Percentiles rank a stretch among this genome's conserved stretches.
Evolutionary conservation across 2,113 vertebrate species (phyloP).

Genomic region (Chloroceryle aenea): DNA sequence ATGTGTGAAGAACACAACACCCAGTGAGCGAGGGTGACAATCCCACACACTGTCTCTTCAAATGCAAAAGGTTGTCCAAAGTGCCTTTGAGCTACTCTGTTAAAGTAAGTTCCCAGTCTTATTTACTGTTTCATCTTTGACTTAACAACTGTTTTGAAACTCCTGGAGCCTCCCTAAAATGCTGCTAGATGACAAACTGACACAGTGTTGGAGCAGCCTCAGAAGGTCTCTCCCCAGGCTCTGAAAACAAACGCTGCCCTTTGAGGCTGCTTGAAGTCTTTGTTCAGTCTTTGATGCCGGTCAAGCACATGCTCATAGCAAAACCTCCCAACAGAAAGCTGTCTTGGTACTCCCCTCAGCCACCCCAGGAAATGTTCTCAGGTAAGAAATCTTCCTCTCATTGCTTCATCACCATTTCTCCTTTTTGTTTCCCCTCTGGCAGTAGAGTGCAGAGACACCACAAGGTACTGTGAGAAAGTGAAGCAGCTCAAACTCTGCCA

Average conservation of each 20-base stretch:
- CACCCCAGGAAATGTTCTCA: neutral
- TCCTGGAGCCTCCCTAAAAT: neutral
- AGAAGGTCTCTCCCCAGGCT: neutral
- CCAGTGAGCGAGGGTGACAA: neutral
- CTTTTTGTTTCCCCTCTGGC: constrained; percentile 48
- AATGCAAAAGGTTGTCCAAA: neutral
- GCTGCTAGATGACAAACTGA: neutral
- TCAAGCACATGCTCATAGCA: neutral
- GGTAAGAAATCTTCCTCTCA: neutral
- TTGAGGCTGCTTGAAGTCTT: neutral
- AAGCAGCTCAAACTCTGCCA: constrained; percentile 92
- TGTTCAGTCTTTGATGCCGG: neutral
- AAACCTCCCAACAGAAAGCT: neutral
- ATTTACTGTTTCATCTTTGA: neutral
- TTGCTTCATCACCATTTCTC: constrained; percentile 35
- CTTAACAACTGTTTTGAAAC: neutral
- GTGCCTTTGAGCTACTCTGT: neutral
- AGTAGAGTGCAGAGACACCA: constrained; percentile 93
- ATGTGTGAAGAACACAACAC: neutral
- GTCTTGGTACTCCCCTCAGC: neutral
- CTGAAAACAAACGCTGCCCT: neutral
- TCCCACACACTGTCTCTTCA: neutral
- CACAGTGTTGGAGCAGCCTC: neutral
- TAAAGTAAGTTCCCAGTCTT: neutral
- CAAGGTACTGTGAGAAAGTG: constrained; percentile 95